Base-by-base conservation (phyloP, 2,888 invertebrate genomes). In the Leucania comma region DNA sequence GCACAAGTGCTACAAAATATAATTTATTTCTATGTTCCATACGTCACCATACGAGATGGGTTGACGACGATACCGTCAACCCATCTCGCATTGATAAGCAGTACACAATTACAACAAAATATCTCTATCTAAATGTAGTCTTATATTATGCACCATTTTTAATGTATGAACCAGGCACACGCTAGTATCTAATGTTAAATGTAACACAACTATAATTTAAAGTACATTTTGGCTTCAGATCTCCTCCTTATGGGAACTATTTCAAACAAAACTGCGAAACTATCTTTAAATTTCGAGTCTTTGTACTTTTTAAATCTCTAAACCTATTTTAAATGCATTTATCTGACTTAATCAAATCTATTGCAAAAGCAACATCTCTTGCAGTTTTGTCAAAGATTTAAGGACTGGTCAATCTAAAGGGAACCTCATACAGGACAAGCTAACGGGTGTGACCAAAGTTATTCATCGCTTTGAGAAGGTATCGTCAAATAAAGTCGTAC, bases 311-410 rank as follows among this genome's bases (percentile, higher is more conserved):
- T 67, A 82, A 87, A 88, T 89, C 77, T 89, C 91, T 95, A 93
- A 93, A 91, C 82, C 94, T 95, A 95, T 88, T 89, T 91, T 95
- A 95, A 95, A 95, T 95, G 95, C 95, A 94, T 91, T 91, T 82
- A 87, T 90, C 89, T 90, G 91, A 93, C 91, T 92, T 90, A 87
- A 86, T 87, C 85, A 87, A 91, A 87, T 89, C 87, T 26, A 89
- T 89, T 86, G 86, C 89, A 82, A 87, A 77, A 84, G 81, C 84
- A 86, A 65, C 69, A 83, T 66, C 67, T 83, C 75, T 79, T 85
- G 89, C 91, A 92, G 90, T 88, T 91, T 90, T 89, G 88, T 89
- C 90, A 89, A 91, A 86, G 86, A 86, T 75, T 84, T 72, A 59
- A 48, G 54, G 50, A 75, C 4, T 62, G 54, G 62, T 66, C 67